Evolutionary conservation across 2,888 invertebrate genomes (phyloP).

Genomic region (Thymelicus lineola): DNA sequence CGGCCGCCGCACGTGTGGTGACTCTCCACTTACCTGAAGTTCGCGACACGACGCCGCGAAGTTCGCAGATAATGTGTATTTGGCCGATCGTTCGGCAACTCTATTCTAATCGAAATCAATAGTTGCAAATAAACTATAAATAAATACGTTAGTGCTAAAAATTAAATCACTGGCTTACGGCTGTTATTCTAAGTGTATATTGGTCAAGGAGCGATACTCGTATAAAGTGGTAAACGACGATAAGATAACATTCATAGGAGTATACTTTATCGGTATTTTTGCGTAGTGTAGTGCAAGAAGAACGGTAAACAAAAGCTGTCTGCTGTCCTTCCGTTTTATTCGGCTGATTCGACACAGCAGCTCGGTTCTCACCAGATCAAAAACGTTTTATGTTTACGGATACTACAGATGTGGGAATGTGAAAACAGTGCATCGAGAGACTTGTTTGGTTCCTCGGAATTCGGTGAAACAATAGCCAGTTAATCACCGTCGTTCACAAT

Average conservation of each 20-base stretch:
- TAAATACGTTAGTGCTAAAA: constrained; percentile 39
- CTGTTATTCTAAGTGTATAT: constrained; percentile 55
- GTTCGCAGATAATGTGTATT: constrained; percentile 11
- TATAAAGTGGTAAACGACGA: constrained; percentile 70
- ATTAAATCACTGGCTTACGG: constrained; percentile 45
- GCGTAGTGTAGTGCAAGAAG: constrained; percentile 57
- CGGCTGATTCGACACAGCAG: constrained; percentile 52
- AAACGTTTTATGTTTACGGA: constrained; percentile 48
- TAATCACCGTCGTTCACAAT: constrained; percentile 54
- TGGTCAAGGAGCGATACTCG: constrained; percentile 59
- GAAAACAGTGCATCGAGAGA: constrained; percentile 54
- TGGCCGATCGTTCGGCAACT: constrained; percentile 32
- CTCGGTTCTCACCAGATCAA: constrained; percentile 47
- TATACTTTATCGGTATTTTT: constrained; percentile 61
- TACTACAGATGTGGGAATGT: constrained; percentile 56
- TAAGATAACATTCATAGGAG: constrained; percentile 66
- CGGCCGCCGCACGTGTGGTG: constrained; percentile 57
- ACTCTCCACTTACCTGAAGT: constrained; percentile 12
- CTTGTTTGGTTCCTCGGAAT: constrained; percentile 60
- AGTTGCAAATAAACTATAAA: background rate
- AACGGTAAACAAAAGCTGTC: constrained; percentile 62
- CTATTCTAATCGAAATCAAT: constrained; percentile 6
- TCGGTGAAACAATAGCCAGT: constrained; percentile 50
- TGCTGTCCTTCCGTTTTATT: constrained; percentile 69
- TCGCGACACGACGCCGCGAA: background rate